Conservation (phyloP, 2,113 vertebrate genomes). For the Sapajus apella region DNA sequence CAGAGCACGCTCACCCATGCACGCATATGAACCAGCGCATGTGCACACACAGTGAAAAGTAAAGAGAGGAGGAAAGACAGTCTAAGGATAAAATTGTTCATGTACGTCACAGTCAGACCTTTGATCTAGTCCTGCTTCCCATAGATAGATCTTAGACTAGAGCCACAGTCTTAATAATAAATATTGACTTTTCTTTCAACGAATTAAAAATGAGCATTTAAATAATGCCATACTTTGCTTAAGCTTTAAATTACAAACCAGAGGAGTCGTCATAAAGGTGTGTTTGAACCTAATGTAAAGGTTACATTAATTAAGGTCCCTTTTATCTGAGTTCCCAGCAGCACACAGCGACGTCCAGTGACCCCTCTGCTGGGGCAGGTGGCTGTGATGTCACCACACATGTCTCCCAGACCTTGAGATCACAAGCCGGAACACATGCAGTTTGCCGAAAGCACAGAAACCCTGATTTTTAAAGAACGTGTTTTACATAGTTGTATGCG, state of each 20-base stretch:
- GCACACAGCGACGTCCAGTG: conserved; percentile 87
- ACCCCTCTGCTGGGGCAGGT: conserved; percentile 84
- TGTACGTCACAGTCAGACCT: background rate
- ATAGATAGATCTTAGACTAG: background rate
- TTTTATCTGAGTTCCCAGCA: conserved; percentile 73
- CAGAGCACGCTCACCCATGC: background rate
- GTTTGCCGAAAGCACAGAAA: conserved; percentile 1
- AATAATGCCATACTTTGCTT: background rate
- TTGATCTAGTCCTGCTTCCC: background rate
- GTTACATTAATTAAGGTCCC: conserved; percentile 34
- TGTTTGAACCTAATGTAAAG: background rate
- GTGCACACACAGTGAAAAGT: background rate
- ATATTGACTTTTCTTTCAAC: background rate
- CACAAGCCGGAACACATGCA: conserved; percentile 83
- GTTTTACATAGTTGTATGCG: rapidly evolving
- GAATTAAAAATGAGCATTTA: background rate
- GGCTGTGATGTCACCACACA: conserved; percentile 85
- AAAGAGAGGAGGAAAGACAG: background rate
- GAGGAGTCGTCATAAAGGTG: background rate
- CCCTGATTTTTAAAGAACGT: background rate
- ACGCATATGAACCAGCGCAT: background rate
- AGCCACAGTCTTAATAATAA: background rate
- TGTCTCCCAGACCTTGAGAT: conserved; percentile 78
- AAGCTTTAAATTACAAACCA: background rate
- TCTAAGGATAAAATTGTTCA: background rate